These are phyloP conservation scores for Polydrusus cervinus DNA, from an alignment of 2,888 invertebrate genomes.

Conservation along the genomic window DNA sequence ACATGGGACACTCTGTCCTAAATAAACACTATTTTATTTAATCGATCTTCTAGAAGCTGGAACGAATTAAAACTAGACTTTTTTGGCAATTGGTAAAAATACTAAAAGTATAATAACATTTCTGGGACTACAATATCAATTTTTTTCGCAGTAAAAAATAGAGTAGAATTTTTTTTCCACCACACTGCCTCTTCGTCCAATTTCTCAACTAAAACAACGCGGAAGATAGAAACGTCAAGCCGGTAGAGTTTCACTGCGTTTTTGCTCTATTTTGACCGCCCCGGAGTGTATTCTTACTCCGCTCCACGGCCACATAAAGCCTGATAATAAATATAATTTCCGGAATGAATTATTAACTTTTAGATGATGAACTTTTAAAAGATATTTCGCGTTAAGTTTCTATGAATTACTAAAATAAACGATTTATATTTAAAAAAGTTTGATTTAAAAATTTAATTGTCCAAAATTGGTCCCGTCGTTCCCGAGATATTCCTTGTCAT, in stretches of 20 bases:
- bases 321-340: slow-evolving; percentile 30
- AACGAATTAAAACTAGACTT: too few relatives aligned
- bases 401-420: not conserved
- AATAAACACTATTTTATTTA: too few relatives aligned
- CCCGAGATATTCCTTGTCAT: too few relatives aligned
- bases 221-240: slow-evolving; percentile 39
- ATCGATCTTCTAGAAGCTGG: too few relatives aligned
- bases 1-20: too few relatives aligned
- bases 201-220: slow-evolving; percentile 37
- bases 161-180: not conserved
- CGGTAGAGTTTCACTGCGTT: slow-evolving; percentile 7
- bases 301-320: slow-evolving; percentile 12
- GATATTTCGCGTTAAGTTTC: slow-evolving; percentile 12
- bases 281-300: too few relatives aligned
- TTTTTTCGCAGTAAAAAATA: not conserved
- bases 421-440: not conserved
- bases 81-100: not conserved
- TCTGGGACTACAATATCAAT: too few relatives aligned
- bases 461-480: too few relatives aligned
- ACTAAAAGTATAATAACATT: too few relatives aligned
- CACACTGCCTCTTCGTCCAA: slow-evolving; percentile 22
- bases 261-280: slow-evolving; percentile 32
- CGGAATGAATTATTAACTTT: slow-evolving; percentile 45
- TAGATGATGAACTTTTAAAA: slow-evolving; percentile 35
- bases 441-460: too few relatives aligned